Percentiles rank a stretch among this genome's conserved stretches.
Evolutionary conservation across 2,113 vertebrate genomes (phyloP).

Genomic region (Gallinago media): DNA sequence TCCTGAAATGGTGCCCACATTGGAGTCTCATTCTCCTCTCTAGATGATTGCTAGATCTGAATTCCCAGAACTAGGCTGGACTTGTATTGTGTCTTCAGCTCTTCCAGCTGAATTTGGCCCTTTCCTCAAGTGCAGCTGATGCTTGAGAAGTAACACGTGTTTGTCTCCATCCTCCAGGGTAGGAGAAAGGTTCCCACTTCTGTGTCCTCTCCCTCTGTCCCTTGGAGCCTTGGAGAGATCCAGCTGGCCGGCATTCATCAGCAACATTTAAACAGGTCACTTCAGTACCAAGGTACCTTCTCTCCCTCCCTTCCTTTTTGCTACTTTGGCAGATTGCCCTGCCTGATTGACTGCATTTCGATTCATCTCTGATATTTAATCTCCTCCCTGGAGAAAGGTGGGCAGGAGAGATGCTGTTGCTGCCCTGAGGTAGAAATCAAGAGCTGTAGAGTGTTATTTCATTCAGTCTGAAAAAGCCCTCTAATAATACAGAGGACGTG

Average conservation of each 20-base stretch:
- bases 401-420: constrained; percentile 35
- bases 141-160: background rate
- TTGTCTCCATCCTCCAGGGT: background rate
- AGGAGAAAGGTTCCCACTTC: background rate
- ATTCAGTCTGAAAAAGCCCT: constrained; percentile 48
- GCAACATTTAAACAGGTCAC: constrained; percentile 1
- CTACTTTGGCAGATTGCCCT: constrained; percentile 40
- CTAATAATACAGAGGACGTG: constrained; percentile 37
- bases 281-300: background rate
- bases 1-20: rapidly evolving
- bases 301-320: background rate
- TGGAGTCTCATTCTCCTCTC: background rate
- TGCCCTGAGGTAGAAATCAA: constrained; percentile 42
- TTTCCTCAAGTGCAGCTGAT: background rate
- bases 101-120: background rate
- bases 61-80: background rate
- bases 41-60: background rate
- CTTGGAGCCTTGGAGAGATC: background rate
- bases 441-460: constrained; percentile 61
- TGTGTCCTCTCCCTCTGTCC: background rate
- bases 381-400: constrained; percentile 49
- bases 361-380: constrained; percentile 42
- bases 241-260: background rate
- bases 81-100: background rate
- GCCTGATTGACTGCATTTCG: constrained; percentile 18